A percentile compares a stretch with the other conserved stretches of the same genome.
These are phyloP conservation scores for Tetragonisca angustula DNA, from an alignment of 2,888 invertebrate genomes.

Conservation along the genomic window DNA sequence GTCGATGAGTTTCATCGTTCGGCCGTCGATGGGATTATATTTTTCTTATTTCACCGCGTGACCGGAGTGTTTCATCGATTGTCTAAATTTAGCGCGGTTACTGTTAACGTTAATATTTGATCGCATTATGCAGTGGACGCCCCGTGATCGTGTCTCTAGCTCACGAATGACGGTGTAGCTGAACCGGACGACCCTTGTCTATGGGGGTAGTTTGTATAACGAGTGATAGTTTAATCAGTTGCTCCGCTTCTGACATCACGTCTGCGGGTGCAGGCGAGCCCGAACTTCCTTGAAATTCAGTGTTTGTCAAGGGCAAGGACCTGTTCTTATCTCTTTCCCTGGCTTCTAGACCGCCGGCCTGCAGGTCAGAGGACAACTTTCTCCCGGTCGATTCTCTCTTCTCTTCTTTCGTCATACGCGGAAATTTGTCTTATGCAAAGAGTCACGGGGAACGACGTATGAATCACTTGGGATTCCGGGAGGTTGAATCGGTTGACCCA, in stretches of 20 bases:
- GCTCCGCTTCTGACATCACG: conserved; percentile 47
- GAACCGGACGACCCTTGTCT: conserved; percentile 40
- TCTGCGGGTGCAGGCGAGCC: conserved; percentile 58
- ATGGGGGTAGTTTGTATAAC: conserved; percentile 62
- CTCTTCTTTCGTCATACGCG: conserved; percentile 13
- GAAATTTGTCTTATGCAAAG: conserved; percentile 30
- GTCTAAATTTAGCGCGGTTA: neutral
- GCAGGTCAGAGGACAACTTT: neutral
- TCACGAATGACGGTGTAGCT: conserved; percentile 9
- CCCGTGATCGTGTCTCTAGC: neutral
- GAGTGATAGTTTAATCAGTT: conserved; percentile 67
- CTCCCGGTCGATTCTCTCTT: neutral
- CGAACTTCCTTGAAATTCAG: conserved; percentile 42
- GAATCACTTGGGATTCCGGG: conserved; percentile 59
- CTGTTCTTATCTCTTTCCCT: conserved; percentile 41
- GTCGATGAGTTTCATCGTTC: neutral
- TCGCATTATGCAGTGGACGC: neutral
- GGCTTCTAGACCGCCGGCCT: too few species aligned
- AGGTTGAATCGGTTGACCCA: conserved; percentile 76
- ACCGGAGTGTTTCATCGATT: neutral
- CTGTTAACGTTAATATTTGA: neutral
- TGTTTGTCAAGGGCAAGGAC: conserved; percentile 56
- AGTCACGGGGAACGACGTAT: conserved; percentile 30
- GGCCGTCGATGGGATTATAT: neutral
- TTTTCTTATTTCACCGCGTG: neutral